phyloP scores from a whole-genome alignment of 2,797 vertebrate species.

The Loriculus beryllinus region DNA sequence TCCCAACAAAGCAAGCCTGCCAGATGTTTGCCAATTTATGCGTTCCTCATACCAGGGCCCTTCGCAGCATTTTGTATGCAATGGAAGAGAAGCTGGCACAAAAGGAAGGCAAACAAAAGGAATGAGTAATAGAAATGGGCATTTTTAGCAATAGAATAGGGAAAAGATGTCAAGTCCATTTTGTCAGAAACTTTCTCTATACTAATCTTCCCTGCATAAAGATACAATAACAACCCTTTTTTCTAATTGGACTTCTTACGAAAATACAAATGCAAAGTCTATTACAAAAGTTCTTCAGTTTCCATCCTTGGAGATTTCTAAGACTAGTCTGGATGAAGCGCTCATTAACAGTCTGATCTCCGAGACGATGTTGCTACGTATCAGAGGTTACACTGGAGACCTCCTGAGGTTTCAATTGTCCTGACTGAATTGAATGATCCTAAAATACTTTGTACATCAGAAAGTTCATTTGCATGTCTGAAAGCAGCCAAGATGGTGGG shows the following conservation, averaged over 20 bases:
- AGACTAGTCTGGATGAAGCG: not conserved
- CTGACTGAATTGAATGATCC: not conserved
- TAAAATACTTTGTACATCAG: not conserved
- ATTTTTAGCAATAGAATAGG: not conserved
- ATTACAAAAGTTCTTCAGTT: not conserved
- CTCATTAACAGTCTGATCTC: not conserved
- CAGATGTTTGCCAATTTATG: not conserved
- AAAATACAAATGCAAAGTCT: not conserved
- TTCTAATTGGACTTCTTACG: not conserved
- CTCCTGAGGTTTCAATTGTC: not conserved
- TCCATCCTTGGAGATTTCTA: not conserved
- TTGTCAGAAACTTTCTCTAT: conserved; percentile 15
- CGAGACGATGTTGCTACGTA: not conserved
- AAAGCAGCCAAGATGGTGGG: not conserved
- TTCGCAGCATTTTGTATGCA: not conserved
- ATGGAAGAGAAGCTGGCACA: not conserved
- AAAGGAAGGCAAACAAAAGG: conserved; percentile 8
- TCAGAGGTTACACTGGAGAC: not conserved
- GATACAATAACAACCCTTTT: not conserved
- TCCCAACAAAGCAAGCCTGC: not conserved
- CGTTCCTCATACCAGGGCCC: not conserved
- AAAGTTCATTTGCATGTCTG: not conserved
- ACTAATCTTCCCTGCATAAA: not conserved
- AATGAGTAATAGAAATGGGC: conserved; percentile 41
- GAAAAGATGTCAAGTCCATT: conserved; percentile 36